Conservation (phyloP, 2,888 invertebrate species). For the Agriopis marginaria region DNA sequence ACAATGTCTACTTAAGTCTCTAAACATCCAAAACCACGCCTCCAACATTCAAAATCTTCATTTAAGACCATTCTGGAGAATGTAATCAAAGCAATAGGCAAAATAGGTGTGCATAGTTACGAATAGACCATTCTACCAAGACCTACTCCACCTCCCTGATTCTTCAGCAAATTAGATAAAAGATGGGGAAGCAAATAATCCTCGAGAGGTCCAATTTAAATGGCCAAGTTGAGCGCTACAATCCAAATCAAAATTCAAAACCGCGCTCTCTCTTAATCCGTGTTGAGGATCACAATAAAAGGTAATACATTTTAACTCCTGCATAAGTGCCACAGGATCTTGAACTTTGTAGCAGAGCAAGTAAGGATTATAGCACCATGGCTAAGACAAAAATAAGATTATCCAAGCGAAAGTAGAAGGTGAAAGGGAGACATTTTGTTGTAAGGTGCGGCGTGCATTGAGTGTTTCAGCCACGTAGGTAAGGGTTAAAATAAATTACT, state of each 20-base stretch:
- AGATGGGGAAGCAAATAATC: constrained; percentile 69
- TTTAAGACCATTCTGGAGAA: constrained; percentile 77
- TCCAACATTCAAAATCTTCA: constrained; percentile 79
- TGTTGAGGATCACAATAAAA: constrained; percentile 87
- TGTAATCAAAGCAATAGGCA: constrained; percentile 82
- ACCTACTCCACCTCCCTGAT: constrained; percentile 53
- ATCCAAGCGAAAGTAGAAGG: constrained; percentile 86
- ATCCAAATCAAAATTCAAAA: constrained; percentile 86
- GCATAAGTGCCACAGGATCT: constrained; percentile 56
- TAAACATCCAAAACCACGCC: constrained; percentile 69
- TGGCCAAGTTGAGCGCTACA: constrained; percentile 76
- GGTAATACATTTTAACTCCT: constrained; percentile 85
- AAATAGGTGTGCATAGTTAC: constrained; percentile 83
- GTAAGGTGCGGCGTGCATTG: constrained; percentile 63
- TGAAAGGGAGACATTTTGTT: constrained; percentile 85
- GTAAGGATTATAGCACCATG: constrained; percentile 65
- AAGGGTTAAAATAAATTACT: constrained; percentile 25
- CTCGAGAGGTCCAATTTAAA: constrained; percentile 72
- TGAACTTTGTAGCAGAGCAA: constrained; percentile 60
- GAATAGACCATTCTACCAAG: constrained; percentile 60
- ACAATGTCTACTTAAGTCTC: constrained; percentile 63
- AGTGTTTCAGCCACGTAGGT: constrained; percentile 39
- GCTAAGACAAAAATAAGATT: constrained; percentile 78
- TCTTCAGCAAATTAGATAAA: constrained; percentile 55
- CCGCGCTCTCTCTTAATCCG: constrained; percentile 86